Conservation (phyloP, 2,797 vertebrate species). For the Sciurus vulgaris region DNA sequence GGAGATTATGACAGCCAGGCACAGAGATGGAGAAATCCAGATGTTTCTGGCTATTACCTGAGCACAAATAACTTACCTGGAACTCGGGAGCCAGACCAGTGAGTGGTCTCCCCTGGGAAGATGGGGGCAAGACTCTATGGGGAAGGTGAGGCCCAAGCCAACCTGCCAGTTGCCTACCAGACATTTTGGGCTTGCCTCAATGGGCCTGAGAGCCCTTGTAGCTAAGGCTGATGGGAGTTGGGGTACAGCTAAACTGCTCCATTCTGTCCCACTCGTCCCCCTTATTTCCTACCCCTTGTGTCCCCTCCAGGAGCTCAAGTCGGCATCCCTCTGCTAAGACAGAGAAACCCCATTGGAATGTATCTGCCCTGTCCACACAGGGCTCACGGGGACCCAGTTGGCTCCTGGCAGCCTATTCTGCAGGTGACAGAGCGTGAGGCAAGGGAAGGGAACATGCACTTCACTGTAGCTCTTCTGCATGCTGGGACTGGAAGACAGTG, state of each 20-base stretch:
- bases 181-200: not conserved
- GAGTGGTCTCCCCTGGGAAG: not conserved
- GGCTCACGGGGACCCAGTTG: not conserved
- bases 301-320: not conserved
- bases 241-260: not conserved
- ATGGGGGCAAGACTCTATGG: not conserved
- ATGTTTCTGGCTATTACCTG: not conserved
- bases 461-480: not conserved
- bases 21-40: not conserved
- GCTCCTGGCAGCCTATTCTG: not conserved
- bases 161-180: not conserved
- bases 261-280: not conserved
- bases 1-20: not conserved
- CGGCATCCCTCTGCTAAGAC: not conserved
- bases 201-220: not conserved
- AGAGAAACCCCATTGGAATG: not conserved
- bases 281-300: not conserved
- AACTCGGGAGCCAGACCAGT: not conserved
- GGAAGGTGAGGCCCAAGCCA: not conserved
- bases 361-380: not conserved
- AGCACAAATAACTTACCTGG: not conserved
- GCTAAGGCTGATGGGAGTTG: not conserved
- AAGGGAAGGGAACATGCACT: not conserved
- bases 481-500: not conserved
- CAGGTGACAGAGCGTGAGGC: not conserved